Base-by-base conservation (phyloP, 1,140 invertebrate species). In the Ceratoteleas bidentatus region DNA sequence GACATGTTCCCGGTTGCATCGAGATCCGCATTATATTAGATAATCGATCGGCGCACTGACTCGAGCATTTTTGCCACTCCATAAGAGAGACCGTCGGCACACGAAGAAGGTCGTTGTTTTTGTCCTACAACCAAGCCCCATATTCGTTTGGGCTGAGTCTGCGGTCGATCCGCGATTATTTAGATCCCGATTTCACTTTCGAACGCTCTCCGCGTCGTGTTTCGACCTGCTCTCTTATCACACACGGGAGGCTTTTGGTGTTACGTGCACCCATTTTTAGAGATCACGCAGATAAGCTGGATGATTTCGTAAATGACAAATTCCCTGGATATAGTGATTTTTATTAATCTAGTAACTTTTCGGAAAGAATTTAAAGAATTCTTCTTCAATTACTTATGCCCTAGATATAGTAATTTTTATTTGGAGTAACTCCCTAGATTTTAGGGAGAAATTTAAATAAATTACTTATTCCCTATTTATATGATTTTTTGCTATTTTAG, bases 141-240 rank as follows among this genome's bases (percentile, higher is more conserved):
- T 50, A 62, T 14, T 53, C 62, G 32, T 38, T 64, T 64, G 9
- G 62, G 36, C 14, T 40, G 50, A 65, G 45, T 10, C 53, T 36
- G 4, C 50, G 16, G n/a, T 50, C 33, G 65, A 57, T 57, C 38
- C 49, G 36, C 57, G 54, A 43, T 61, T 72, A 45, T 72, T 72
- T 53, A 61, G 52, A 61, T 43, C 57, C 36, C 24, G 57, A 61
- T 72, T 72, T 72, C 68, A 72, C 68, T 72, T 72, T 72, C 24
- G 47, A 60, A 70, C 16, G 58, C 50, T 61, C 47, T 34, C 40
- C 8, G 34, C 52, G 60, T 58, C 43, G 34, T 43, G 16, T 14
- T 56, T 24, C 50, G 43, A 50, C 38, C 32, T 16, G 43, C 16
- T 50, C 32, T n/a, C 36, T 68, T 68, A 36, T 56, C 53, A 49